phyloP scores from a whole-genome alignment of 2,888 invertebrate species.

The Polyommatus icarus region DNA sequence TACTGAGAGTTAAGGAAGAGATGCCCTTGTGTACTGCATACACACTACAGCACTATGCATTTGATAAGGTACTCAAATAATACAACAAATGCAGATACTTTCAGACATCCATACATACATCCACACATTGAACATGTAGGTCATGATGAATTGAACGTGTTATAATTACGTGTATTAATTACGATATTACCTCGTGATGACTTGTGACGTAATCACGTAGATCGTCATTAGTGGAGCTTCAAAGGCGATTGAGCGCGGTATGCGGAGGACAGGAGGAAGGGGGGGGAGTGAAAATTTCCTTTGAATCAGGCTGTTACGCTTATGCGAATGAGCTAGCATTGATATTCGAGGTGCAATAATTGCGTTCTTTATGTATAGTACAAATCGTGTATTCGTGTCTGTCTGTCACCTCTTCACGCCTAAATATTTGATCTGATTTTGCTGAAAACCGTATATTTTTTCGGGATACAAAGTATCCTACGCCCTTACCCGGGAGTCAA shows the following conservation, averaged over 20 bases:
- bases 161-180: slow-evolving; percentile 20
- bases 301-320: too few relatives aligned
- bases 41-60: too few relatives aligned
- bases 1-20: too few relatives aligned
- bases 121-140: neutral
- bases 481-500: too few relatives aligned
- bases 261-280: neutral
- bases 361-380: too few relatives aligned
- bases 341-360: neutral
- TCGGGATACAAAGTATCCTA: too few relatives aligned
- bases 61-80: too few relatives aligned
- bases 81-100: neutral
- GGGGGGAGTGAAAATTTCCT: neutral
- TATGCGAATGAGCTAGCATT: neutral
- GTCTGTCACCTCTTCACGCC: too few relatives aligned
- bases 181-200: neutral
- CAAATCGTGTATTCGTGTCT: too few relatives aligned
- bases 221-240: slow-evolving; percentile 6
- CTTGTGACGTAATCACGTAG: neutral
- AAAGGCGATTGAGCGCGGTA: slow-evolving; percentile 1
- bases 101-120: neutral
- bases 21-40: too few relatives aligned
- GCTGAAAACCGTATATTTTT: too few relatives aligned
- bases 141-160: neutral
- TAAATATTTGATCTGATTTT: too few relatives aligned